Conservation (phyloP, 1,140 invertebrate genomes). For the Heliconius melpomene region DNA sequence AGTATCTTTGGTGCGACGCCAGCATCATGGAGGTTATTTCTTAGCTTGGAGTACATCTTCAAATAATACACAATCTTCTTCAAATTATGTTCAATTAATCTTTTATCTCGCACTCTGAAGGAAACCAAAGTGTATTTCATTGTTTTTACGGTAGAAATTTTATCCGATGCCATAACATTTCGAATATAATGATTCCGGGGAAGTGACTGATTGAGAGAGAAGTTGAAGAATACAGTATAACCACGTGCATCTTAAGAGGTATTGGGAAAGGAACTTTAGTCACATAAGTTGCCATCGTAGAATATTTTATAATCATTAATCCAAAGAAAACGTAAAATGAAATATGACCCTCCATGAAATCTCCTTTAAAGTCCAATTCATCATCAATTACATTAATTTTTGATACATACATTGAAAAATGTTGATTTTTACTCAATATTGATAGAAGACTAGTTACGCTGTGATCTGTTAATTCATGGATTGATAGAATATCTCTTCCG, state of each 20-base stretch:
- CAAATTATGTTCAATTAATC: background rate
- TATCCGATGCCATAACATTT: background rate
- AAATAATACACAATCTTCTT: background rate
- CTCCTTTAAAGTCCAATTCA: background rate
- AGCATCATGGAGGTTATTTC: background rate
- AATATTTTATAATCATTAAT: background rate
- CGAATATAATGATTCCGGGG: background rate
- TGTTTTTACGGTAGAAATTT: background rate
- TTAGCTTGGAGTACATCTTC: background rate
- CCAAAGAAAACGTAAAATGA: background rate
- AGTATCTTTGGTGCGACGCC: background rate
- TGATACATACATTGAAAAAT: background rate
- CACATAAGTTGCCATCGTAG: background rate
- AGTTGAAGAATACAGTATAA: background rate
- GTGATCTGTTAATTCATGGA: background rate
- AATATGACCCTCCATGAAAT: background rate
- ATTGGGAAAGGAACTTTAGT: background rate
- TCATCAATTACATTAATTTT: background rate
- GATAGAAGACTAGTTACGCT: background rate
- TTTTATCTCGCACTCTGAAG: background rate
- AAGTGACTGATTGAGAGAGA: background rate
- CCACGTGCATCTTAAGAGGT: background rate
- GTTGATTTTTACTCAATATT: background rate
- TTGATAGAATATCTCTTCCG: background rate
- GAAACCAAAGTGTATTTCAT: background rate